Evolutionary conservation across 2,797 vertebrate genomes (phyloP), one percentile per base, ranked within the genome.

Genomic region (Pseudomugil tenellus): DNA sequence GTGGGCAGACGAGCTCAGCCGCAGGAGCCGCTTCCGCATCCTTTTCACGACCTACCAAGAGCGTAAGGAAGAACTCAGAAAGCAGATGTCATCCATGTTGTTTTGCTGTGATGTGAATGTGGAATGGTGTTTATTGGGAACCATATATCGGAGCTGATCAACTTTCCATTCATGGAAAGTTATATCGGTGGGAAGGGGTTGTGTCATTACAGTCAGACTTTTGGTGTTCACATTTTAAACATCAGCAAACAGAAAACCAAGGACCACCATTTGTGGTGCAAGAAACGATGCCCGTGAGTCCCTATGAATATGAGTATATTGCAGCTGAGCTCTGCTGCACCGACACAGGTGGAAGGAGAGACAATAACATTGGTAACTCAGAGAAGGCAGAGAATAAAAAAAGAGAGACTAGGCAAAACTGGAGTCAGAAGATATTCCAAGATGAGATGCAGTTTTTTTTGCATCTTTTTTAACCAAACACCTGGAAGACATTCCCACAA

Each of bases 21-120:
- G 98, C 11, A 96, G 87, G 84, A 99, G 96, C 73, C 93, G 94
- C 64, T 99, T 99, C 89, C 96, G 97, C 86, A 98, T 99, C 92
- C 97, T 99, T 79, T 99, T 96, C 94, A 99, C 98, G 3, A 99
- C 97, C 79, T 99, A 98, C 86, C 97, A 97, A 96, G 97, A 98
- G 91, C 98, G 98, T 99, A 63, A 63, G 67, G 21, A 2, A 31
- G 9, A 5, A 9, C 6, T 19, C 13, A 46, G n/a, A 10, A 34
- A 46, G 34, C 35, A 17, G n/a, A n/a, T n/a, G n/a, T n/a, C n/a
- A n/a, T n/a, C n/a, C n/a, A n/a, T n/a, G n/a, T n/a, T n/a, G n/a
- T n/a, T n/a, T n/a, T n/a, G n/a, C 23, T 41, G 59, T 29, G 3
- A n/a, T 23, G 21, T 1, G n/a, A 49, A 25, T 21, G n/a, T 6